Percentiles rank a stretch among this genome's conserved stretches.
These are phyloP conservation scores for Cryptus viduatorius DNA, from an alignment of 2,888 invertebrate genomes.

Conservation along the genomic window DNA sequence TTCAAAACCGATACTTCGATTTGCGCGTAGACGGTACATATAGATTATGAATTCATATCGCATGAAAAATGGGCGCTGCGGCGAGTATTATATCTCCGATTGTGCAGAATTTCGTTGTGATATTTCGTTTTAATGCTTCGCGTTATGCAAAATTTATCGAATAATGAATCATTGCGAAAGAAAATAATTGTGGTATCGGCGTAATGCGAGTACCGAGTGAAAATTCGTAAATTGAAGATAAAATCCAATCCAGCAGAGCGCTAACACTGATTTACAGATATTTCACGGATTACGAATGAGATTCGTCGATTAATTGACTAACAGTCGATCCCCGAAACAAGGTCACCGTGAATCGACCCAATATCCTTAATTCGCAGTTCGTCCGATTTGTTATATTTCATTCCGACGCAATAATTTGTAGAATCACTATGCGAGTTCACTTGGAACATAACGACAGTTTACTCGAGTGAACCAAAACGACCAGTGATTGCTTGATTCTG, in stretches of 20 bases:
- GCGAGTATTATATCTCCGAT: slow-evolving; percentile 75
- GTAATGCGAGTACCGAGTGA: not conserved
- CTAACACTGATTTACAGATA: not conserved
- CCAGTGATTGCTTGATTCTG: slow-evolving; percentile 52
- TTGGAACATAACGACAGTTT: slow-evolving; percentile 31
- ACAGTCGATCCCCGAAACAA: no score
- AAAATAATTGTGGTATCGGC: not conserved
- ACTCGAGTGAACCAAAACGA: slow-evolving; percentile 36
- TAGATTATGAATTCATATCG: slow-evolving; percentile 82
- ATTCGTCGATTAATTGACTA: no score
- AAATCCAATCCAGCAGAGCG: slow-evolving; percentile 39
- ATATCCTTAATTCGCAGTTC: not conserved
- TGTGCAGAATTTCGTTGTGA: slow-evolving; percentile 20
- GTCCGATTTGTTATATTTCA: not conserved
- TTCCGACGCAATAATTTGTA: not conserved
- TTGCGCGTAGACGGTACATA: slow-evolving; percentile 72
- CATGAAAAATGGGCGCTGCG: slow-evolving; percentile 84
- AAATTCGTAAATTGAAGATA: not conserved
- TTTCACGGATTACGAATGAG: not conserved
- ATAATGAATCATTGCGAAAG: not conserved
- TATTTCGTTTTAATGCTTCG: slow-evolving; percentile 2
- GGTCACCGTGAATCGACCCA: not conserved
- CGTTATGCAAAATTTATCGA: not conserved
- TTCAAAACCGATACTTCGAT: slow-evolving; percentile 53
- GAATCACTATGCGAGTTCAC: not conserved